Percentiles rank a stretch among this genome's conserved stretches.
Conservation (phyloP, 1,140 invertebrate genomes). For the Drosophila leontia region DNA sequence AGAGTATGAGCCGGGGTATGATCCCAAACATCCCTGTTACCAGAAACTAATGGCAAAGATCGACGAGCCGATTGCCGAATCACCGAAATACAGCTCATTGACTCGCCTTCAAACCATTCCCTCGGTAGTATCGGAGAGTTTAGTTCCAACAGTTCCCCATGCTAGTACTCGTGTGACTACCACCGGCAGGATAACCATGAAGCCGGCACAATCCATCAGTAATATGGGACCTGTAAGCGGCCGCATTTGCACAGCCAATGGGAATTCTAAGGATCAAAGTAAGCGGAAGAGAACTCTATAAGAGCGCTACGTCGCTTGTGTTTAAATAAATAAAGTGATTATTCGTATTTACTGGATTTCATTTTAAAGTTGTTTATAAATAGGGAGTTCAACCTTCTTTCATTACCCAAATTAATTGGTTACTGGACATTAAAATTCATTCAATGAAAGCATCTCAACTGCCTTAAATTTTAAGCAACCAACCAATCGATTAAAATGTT, state of each 20-base stretch:
- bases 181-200: background rate
- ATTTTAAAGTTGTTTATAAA: too few relatives aligned
- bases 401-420: background rate
- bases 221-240: background rate
- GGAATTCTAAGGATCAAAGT: too few relatives aligned
- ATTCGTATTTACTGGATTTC: too few relatives aligned
- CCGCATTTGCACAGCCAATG: constrained; percentile 6
- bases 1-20: constrained; percentile 37
- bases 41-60: constrained; percentile 47
- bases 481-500: background rate
- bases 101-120: constrained; percentile 1
- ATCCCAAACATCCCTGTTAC: constrained; percentile 50
- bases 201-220: background rate
- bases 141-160: background rate
- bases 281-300: background rate
- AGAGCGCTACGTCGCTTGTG: background rate
- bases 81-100: background rate
- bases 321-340: background rate
- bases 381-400: too few relatives aligned
- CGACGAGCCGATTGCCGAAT: background rate
- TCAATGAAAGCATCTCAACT: background rate
- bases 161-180: background rate
- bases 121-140: background rate
- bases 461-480: background rate
- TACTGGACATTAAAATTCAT: background rate